These are phyloP conservation scores for Chrysopilus asiliformis DNA, from an alignment of 2,888 invertebrate species.

Conservation along the genomic window DNA sequence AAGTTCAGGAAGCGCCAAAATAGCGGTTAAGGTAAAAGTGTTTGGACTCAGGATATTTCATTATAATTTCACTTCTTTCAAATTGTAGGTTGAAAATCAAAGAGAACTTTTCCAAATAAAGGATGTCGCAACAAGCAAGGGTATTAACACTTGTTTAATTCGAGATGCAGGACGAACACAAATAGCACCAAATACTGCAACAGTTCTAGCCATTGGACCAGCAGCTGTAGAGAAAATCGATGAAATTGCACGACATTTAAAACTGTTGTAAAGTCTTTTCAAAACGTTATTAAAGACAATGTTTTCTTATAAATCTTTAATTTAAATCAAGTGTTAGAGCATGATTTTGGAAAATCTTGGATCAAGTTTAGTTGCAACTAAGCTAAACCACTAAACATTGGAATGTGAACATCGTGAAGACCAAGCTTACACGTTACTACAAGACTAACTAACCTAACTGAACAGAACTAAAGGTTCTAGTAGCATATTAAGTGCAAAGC, in stretches of 20 bases:
- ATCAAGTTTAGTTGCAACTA: too few species aligned
- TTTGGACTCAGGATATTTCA: conserved; percentile 25
- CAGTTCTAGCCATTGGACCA: conserved; percentile 89
- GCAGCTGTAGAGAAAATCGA: conserved; percentile 64
- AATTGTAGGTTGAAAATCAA: conserved; percentile 52
- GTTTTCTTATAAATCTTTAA: too few species aligned
- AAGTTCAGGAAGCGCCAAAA: conserved; percentile 69
- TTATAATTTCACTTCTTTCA: not conserved
- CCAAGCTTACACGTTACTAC: too few species aligned
- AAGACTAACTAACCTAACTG: too few species aligned
- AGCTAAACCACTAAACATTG: too few species aligned
- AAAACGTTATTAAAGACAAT: too few species aligned
- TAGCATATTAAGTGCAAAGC: too few species aligned
- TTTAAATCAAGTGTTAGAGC: too few species aligned
- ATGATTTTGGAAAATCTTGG: too few species aligned
- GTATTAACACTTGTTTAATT: conserved; percentile 61
- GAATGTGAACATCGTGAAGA: too few species aligned
- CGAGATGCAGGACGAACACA: conserved; percentile 90
- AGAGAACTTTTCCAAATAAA: conserved; percentile 55
- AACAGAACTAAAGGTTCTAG: too few species aligned
- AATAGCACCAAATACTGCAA: conserved; percentile 74
- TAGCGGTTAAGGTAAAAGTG: conserved; percentile 55
- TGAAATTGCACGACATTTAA: conserved; percentile 75
- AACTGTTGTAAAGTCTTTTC: conserved; percentile 67
- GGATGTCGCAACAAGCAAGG: conserved; percentile 51